These are phyloP conservation scores for Alloscopus bannaensis DNA, from an alignment of 2,888 invertebrate genomes.

Conservation along the genomic window DNA sequence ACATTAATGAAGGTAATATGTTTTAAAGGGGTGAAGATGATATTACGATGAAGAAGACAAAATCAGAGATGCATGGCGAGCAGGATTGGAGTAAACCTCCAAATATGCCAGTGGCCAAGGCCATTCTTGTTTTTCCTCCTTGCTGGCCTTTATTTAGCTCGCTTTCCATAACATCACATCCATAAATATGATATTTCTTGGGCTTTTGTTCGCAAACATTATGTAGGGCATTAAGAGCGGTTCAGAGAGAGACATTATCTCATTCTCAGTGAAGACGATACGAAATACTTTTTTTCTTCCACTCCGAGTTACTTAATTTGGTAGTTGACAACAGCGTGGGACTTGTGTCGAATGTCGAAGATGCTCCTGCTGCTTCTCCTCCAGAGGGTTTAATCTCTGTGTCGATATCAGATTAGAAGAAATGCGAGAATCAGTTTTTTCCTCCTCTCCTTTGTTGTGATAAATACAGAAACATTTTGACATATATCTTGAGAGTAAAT, in stretches of 20 bases:
- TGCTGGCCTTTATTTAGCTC: slow-evolving; percentile 31
- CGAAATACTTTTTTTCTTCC: too few relatives aligned
- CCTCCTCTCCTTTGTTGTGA: too few relatives aligned
- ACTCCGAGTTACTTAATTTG: slow-evolving; percentile 58
- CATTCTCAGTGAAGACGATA: slow-evolving; percentile 7
- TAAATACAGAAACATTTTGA: too few relatives aligned
- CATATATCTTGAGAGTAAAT: too few relatives aligned
- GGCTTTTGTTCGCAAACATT: too few relatives aligned
- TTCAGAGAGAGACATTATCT: slow-evolving; percentile 27
- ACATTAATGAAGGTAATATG: slow-evolving; percentile 16
- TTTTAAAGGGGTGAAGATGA: slow-evolving; percentile 21
- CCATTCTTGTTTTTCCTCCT: slow-evolving; percentile 50
- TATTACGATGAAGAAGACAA: slow-evolving; percentile 51
- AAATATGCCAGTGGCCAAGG: slow-evolving; percentile 63
- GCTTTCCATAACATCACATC: slow-evolving; percentile 29
- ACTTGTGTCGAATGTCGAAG: slow-evolving; percentile 52
- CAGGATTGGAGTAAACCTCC: slow-evolving; percentile 55
- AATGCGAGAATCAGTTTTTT: neutral
- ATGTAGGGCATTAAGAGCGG: slow-evolving; percentile 37
- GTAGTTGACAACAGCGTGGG: slow-evolving; percentile 59
- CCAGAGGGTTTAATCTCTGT: slow-evolving; percentile 3
- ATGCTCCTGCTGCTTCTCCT: slow-evolving; percentile 49
- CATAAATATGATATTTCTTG: too few relatives aligned
- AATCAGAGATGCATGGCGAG: neutral
- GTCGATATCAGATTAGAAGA: too few relatives aligned